Evolutionary conservation across 2,113 vertebrate genomes (phyloP).

Genomic region (Seriola rivoliana): DNA sequence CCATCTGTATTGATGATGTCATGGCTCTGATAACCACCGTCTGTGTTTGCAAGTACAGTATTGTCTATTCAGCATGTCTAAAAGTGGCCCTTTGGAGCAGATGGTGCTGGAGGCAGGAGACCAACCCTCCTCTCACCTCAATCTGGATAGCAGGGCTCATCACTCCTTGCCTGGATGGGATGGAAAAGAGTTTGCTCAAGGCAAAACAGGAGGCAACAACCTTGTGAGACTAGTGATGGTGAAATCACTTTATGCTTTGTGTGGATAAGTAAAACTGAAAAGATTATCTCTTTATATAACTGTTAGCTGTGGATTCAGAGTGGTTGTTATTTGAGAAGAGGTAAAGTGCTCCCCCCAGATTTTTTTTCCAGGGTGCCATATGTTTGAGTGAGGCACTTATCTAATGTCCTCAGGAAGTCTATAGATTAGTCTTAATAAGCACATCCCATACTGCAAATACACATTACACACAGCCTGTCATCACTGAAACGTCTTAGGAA

Average conservation of each 20-base stretch:
- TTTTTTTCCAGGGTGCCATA: constrained; percentile 43
- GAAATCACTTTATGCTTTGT: constrained; percentile 35
- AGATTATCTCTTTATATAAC: constrained; percentile 40
- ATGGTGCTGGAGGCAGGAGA: constrained; percentile 85
- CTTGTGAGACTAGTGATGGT: constrained; percentile 38
- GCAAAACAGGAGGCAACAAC: constrained; percentile 65
- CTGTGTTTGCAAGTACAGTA: constrained; percentile 71
- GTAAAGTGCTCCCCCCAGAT: constrained; percentile 23
- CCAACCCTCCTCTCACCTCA: constrained; percentile 79
- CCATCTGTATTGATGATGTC: constrained; percentile 74
- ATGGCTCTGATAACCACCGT: constrained; percentile 70
- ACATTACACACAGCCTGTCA: constrained; percentile 64
- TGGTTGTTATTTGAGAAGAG: constrained; percentile 43
- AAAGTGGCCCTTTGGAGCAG: constrained; percentile 82
- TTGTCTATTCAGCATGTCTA: constrained; percentile 84
- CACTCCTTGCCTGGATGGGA: constrained; percentile 60
- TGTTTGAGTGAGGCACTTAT: constrained; percentile 52
- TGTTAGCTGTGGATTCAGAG: constrained; percentile 40
- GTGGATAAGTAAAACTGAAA: constrained; percentile 41
- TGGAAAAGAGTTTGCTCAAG: constrained; percentile 70
- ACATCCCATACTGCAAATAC: constrained; percentile 58
- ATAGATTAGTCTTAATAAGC: constrained; percentile 77
- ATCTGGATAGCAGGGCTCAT: constrained; percentile 78
- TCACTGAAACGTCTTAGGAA: constrained; percentile 77
- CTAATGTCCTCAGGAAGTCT: constrained; percentile 64